phyloP scores from a whole-genome alignment of 2,113 vertebrate species.

The Mus spicilegus region DNA sequence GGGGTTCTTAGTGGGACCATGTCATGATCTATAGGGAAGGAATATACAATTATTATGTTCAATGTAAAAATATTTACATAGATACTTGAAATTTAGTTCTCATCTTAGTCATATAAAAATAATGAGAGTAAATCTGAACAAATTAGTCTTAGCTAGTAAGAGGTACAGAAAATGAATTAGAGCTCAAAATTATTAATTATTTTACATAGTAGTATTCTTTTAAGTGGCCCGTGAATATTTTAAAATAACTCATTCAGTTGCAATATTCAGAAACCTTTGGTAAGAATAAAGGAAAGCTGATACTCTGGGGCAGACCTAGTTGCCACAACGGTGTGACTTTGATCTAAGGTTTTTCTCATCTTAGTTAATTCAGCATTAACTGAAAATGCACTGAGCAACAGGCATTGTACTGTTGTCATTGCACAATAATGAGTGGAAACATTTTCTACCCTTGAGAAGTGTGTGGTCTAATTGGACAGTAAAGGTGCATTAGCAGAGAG shows the following conservation, averaged over 20 bases:
- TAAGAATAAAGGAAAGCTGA: not conserved
- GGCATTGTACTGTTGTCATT: not conserved
- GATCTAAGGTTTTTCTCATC: not conserved
- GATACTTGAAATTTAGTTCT: not conserved
- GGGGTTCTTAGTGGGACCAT: not conserved
- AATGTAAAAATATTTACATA: constrained; percentile 4
- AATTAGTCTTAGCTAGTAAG: constrained; percentile 19
- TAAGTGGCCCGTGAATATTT: not conserved
- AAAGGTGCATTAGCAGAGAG: not conserved
- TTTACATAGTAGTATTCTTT: not conserved
- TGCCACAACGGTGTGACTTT: not conserved
- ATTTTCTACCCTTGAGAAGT: constrained; percentile 6
- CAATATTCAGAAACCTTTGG: not conserved
- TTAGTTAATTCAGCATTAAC: not conserved
- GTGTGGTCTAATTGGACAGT: not conserved
- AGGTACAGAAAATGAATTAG: not conserved
- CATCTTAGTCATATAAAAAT: not conserved
- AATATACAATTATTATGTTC: not conserved
- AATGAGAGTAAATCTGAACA: not conserved
- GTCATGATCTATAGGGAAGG: not conserved
- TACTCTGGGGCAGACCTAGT: not conserved
- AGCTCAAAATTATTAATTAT: not conserved
- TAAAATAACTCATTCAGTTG: not conserved
- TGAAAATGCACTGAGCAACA: not conserved
- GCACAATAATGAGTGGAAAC: not conserved